Conservation (phyloP, 2,113 vertebrate genomes). For the Platichthys stellatus region DNA sequence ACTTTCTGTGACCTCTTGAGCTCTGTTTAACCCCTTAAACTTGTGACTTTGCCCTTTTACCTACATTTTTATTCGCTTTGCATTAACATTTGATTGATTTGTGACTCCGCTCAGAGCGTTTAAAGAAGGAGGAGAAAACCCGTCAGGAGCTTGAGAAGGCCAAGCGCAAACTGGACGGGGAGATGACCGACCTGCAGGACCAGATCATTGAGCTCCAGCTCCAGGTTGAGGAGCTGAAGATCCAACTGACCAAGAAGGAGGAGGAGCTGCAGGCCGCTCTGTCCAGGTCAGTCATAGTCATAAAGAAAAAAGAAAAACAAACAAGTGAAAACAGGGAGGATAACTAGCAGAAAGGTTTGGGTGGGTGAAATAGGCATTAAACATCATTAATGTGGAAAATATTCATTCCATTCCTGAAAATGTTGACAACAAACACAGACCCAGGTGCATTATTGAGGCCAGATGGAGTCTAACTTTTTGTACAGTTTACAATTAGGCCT, state of each 20-base stretch:
- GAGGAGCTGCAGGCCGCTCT: slow-evolving; percentile 93
- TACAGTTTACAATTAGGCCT: no score
- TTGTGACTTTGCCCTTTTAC: background rate
- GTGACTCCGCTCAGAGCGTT: slow-evolving; percentile 83
- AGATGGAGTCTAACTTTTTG: no score
- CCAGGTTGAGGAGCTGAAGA: slow-evolving; percentile 95
- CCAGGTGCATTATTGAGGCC: no score
- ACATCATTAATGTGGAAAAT: no score
- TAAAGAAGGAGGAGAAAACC: slow-evolving; percentile 98
- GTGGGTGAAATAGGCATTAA: no score
- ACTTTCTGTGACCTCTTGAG: slow-evolving; percentile 17
- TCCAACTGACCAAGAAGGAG: slow-evolving; percentile 94
- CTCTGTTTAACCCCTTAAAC: background rate
- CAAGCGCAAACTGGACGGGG: slow-evolving; percentile 95
- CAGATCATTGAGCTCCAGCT: slow-evolving; percentile 96
- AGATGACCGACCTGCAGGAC: slow-evolving; percentile 96
- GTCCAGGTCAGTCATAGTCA: slow-evolving; percentile 84
- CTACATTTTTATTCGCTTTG: background rate
- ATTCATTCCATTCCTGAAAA: no score
- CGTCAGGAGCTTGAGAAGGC: slow-evolving; percentile 97
- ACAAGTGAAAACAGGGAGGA: no score
- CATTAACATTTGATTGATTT: background rate
- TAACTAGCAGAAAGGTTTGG: no score
- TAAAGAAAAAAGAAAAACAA: background rate
- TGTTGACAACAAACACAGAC: no score